Percentiles rank a stretch among this genome's conserved stretches.
These are phyloP conservation scores for Ferdinandea cuprea DNA, from an alignment of 2,888 invertebrate species.

Conservation along the genomic window DNA sequence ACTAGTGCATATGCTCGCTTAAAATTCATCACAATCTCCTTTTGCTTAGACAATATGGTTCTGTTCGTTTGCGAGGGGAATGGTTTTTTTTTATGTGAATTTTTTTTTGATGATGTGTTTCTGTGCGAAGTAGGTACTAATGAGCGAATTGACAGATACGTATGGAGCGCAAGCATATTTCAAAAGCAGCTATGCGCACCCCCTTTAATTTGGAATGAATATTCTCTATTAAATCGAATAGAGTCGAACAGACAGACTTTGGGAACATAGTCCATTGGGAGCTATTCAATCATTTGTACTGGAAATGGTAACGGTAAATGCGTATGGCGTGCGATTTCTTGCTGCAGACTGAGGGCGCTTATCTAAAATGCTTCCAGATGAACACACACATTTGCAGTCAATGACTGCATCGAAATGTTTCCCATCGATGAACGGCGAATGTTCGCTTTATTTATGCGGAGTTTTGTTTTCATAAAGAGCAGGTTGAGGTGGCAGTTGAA, in stretches of 20 bases:
- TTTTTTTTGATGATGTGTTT: slow-evolving; percentile 21
- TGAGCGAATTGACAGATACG: slow-evolving; percentile 59
- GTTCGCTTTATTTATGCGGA: slow-evolving; percentile 21
- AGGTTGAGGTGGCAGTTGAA: background rate
- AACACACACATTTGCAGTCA: slow-evolving; percentile 75
- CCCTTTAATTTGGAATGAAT: slow-evolving; percentile 8
- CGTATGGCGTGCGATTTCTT: slow-evolving; percentile 29
- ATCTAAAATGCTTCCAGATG: slow-evolving; percentile 82
- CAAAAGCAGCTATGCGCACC: background rate
- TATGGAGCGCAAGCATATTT: slow-evolving; percentile 39
- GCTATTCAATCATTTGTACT: slow-evolving; percentile 19
- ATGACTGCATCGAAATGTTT: slow-evolving; percentile 46
- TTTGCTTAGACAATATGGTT: slow-evolving; percentile 76
- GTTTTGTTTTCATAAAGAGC: slow-evolving; percentile 9
- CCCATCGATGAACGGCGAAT: slow-evolving; percentile 24
- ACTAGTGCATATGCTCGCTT: slow-evolving; percentile 78
- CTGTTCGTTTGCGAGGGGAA: slow-evolving; percentile 47
- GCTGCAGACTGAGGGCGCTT: slow-evolving; percentile 75
- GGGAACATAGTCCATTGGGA: slow-evolving; percentile 14
- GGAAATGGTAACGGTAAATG: slow-evolving; percentile 16
- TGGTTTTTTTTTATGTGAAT: slow-evolving; percentile 40
- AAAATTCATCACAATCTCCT: slow-evolving; percentile 74
- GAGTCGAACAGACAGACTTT: background rate
- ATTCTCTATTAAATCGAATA: background rate
- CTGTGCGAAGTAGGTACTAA: slow-evolving; percentile 45